These are phyloP conservation scores for Actias luna DNA, from an alignment of 2,888 invertebrate species.

Conservation along the genomic window DNA sequence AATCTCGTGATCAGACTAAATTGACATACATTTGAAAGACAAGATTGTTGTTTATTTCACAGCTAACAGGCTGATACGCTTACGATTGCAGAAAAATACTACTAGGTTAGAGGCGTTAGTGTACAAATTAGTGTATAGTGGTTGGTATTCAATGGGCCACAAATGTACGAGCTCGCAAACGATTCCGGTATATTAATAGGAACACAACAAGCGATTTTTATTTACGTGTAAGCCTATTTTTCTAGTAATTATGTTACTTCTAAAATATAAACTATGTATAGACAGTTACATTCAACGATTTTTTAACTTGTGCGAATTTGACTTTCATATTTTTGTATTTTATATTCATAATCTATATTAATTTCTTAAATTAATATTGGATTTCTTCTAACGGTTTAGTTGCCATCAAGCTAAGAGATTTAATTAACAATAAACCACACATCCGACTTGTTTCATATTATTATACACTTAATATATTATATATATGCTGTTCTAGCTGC, in stretches of 20 bases:
- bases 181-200: too few species aligned
- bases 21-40: too few species aligned
- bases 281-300: too few species aligned
- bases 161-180: too few species aligned
- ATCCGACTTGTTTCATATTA: not conserved
- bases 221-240: not conserved
- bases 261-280: not conserved
- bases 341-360: not conserved
- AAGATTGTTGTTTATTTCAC: too few species aligned
- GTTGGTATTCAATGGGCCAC: too few species aligned
- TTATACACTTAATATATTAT: not conserved
- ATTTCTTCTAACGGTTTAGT: not conserved
- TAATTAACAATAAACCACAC: not conserved
- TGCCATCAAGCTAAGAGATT: not conserved
- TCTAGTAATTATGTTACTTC: not conserved
- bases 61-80: too few species aligned
- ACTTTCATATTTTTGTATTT: not conserved
- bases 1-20: too few species aligned
- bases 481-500: not conserved
- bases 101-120: too few species aligned
- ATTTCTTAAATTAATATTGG: not conserved
- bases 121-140: too few species aligned
- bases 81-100: too few species aligned
- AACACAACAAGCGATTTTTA: not conserved
- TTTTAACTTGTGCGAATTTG: not conserved